Base-by-base conservation (phyloP, 1,140 invertebrate species). In the Platorchestia sp. region DNA sequence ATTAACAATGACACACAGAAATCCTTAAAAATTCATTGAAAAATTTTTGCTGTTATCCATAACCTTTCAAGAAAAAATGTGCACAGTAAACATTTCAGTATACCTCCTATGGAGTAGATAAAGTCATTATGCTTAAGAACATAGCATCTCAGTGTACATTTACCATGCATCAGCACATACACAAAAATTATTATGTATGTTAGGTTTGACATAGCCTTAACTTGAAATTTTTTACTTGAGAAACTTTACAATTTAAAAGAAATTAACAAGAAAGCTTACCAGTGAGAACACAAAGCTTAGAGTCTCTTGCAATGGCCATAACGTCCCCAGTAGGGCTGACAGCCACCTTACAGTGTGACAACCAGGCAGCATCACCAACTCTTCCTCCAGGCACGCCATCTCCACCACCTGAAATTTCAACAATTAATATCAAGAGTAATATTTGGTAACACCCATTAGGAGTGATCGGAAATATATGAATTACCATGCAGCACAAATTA, bases 321-420 rank as follows among this genome's bases (percentile, higher is more conserved):
- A 95, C 53, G n/a, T 95, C 95, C 40, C 53, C 95, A 44, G 95
- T 95, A 40, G 95, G 95, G 45, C 53, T 86, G 53, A 95, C 53
- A 45, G 95, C 45, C 7, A 95, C 95, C 27, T 86, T 86, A 51
- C 95, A 95, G 14, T 53, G 41, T 10, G 14, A 43, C 27, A 95
- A 40, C 95, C 95, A 95, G 14, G 40, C 40, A 44, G 91, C 22
- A 45, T 93, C 91, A 45, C 45, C 59, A 75, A 75, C 44, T 10
- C 45, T 40, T 10, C 1, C 44, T 22, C 45, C 47, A 0, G 19
- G 44, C 3, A 6, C 91, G 45, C 43, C 45, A 47, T 10, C 40
- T 93, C 91, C 91, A 41, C 14, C 91, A 19, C 36, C 43, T 44
- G 45, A 93, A 93, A 93, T 44, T n/a, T 42, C 5, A 89, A 89